These are phyloP conservation scores for Cinclus mexicanus DNA, from an alignment of 2,113 vertebrate species.

Conservation along the genomic window DNA sequence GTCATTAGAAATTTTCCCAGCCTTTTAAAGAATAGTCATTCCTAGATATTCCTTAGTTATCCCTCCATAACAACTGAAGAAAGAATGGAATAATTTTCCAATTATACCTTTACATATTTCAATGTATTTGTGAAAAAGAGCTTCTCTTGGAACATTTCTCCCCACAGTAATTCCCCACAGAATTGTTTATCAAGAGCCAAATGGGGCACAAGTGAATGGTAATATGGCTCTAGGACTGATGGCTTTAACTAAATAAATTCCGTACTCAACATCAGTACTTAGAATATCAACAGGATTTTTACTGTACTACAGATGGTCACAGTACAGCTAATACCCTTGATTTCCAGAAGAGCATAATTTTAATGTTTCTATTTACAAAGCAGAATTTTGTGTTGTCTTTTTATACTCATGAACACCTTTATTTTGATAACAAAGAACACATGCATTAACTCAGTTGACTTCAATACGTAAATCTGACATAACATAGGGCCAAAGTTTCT, in stretches of 20 bases:
- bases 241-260: neutral
- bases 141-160: neutral
- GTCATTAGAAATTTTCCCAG: neutral
- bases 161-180: neutral
- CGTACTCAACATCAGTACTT: neutral
- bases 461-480: neutral
- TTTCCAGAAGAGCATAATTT: neutral
- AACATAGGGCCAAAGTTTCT: neutral
- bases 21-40: neutral
- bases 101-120: neutral
- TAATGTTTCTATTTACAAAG: neutral
- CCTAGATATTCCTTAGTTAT: neutral
- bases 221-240: neutral
- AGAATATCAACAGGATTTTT: neutral
- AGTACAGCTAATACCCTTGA: neutral
- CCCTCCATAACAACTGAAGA: neutral
- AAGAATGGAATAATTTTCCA: neutral
- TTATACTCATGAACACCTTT: neutral
- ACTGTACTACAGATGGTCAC: neutral
- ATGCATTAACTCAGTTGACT: neutral
- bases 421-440: neutral
- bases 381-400: neutral
- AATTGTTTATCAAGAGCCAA: neutral
- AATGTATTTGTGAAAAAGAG: neutral
- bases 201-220: neutral